Base-by-base conservation (phyloP, 2,113 vertebrate genomes). In the Carlito syrichta region DNA sequence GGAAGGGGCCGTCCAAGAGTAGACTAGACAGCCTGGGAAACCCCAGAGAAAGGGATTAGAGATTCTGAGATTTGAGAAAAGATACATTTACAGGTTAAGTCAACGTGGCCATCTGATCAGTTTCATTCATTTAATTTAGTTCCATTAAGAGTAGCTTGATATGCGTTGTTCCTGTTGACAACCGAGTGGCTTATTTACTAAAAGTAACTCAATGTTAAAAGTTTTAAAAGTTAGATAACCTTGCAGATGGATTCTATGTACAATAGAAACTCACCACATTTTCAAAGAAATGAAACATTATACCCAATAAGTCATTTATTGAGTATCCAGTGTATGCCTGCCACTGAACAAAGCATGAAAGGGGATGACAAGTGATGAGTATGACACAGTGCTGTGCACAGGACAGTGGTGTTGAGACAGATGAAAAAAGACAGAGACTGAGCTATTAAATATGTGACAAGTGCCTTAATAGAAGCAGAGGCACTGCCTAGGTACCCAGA, bases 171-270 rank as follows among this genome's bases (percentile, higher is more conserved):
- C 20, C 40, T 66, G 3, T 27, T 60, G 17, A 84, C 66, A 79
- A 43, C 17, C n/a, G 45, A 71, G 17, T 71, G 68, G 3, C 45
- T 89, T 54, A 50, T 63, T 86, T 88, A 50, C 54, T 89, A 63
- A 91, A 91, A 95, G 91, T 45, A 86, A 89, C 27, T 94, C 63
- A 45, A 10, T 25, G 43, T 66, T 91, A 76, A 93, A 88, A 97
- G 38, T 43, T 48, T 32, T 3, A 71, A 62, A 35, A 84, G 40
- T 74, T 60, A 92, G 43, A 58, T 68, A 54, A 40, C 17, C 17
- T 86, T 16, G 40, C 3, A 68, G 77, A 17, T 22, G 32, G 14
- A 76, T 82, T 95, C 85, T 54, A 40, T 56, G 78, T 25, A 5
- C n/a, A 89, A 43, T 19, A 87, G 94, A 22, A 77, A 74, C 20